Percentiles rank a stretch among this genome's conserved stretches.
These are phyloP conservation scores for Laticauda colubrina DNA, from an alignment of 2,113 vertebrate species.

Conservation along the genomic window DNA sequence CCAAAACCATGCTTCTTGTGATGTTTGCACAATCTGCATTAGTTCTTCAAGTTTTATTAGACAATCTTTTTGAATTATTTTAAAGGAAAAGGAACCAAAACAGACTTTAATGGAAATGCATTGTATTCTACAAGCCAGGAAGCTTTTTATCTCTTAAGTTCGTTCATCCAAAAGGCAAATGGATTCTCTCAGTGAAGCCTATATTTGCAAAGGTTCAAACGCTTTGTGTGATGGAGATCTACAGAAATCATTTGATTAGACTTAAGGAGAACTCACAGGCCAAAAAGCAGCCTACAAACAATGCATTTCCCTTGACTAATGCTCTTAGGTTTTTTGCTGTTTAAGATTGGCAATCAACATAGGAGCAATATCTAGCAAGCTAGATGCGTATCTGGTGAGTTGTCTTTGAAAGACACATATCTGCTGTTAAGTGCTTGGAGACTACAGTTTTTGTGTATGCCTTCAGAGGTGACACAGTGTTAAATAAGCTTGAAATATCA, in stretches of 20 bases:
- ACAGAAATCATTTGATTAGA: not conserved
- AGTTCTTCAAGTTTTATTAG: conserved; percentile 61
- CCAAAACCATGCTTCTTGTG: conserved; percentile 52
- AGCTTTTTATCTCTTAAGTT: conserved; percentile 67
- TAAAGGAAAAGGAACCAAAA: conserved; percentile 61
- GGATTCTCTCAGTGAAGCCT: not conserved
- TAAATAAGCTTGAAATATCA: conserved; percentile 35
- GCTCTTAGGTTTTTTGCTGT: not conserved
- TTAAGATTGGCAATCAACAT: not conserved
- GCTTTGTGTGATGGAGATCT: not conserved
- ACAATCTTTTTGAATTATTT: conserved; percentile 64
- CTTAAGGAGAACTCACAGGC: not conserved
- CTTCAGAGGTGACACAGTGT: conserved; percentile 13
- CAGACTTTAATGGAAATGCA: conserved; percentile 68
- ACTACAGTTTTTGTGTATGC: not conserved
- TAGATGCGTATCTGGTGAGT: not conserved
- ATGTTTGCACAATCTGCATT: conserved; percentile 52
- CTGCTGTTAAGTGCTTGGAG: not conserved
- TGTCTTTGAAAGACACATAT: not conserved
- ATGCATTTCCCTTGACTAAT: not conserved
- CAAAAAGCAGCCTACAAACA: not conserved
- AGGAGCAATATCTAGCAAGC: not conserved
- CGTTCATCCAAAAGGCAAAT: conserved; percentile 59
- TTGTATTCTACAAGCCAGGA: conserved; percentile 70
- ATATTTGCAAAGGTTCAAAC: not conserved